Evolutionary conservation across 2,113 vertebrate species (phyloP).

Genomic region (Thamnophis sirtalis): DNA sequence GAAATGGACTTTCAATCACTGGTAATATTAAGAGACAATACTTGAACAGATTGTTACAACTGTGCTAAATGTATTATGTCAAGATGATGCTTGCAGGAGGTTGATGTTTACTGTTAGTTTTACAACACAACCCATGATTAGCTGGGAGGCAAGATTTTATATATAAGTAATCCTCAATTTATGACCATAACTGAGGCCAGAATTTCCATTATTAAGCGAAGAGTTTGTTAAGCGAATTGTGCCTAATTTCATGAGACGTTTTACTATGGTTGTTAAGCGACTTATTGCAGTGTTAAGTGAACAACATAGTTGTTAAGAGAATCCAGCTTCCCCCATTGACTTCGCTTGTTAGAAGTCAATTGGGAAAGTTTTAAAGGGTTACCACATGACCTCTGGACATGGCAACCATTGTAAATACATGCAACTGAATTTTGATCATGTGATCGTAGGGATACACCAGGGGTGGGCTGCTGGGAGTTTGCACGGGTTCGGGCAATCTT

Average conservation of each 20-base stretch:
- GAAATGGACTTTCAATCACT: background rate
- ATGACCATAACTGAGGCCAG: background rate
- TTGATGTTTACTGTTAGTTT: background rate
- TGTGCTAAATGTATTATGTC: background rate
- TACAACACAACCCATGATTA: background rate
- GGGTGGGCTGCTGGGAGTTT: too few relatives aligned
- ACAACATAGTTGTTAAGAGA: background rate
- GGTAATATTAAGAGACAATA: background rate
- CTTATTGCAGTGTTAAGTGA: background rate
- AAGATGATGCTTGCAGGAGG: background rate
- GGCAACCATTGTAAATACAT: background rate
- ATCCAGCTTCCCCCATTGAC: background rate
- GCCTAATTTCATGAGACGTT: background rate
- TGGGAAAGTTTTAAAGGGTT: background rate
- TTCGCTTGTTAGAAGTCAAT: background rate
- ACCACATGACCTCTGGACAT: background rate
- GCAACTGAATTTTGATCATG: background rate
- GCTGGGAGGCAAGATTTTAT: background rate
- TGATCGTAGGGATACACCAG: background rate
- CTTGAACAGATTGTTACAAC: background rate
- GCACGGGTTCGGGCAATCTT: too few relatives aligned
- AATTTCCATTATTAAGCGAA: background rate
- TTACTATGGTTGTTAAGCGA: background rate
- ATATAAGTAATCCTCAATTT: background rate
- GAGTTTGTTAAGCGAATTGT: background rate